Base-by-base conservation (phyloP, 2,797 vertebrate species). In the Chaetophractus vellerosus region DNA sequence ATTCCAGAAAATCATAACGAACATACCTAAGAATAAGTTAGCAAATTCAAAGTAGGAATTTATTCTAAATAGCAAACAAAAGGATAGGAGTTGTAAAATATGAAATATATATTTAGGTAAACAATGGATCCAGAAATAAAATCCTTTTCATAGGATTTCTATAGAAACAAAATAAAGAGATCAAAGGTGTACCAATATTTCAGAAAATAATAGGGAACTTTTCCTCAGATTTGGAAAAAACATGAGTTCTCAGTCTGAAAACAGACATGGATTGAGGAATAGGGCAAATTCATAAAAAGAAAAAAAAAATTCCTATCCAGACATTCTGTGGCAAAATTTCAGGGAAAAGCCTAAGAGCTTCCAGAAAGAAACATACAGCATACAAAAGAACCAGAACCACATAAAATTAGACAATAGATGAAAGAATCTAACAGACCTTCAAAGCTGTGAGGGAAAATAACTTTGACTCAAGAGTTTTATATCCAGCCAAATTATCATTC, bases 41-140 rank as follows among this genome's bases (percentile, higher is more conserved):
- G 23, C 88, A n/a, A 94, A 80, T 84, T 93, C 64, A 83, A 48
- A 90, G 55, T 36, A 75, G n/a, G 89, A 93, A 80, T 71, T 36
- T 66, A 63, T 93, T 89, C 80, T 80, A 33, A n/a, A 21, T 61
- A 31, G 84, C 66, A 79, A 24, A 90, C 5, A 55, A 76, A 91
- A 72, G 15, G 52, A 81, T 33, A 36, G 63, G 64, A 69, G 57
- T 55, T 69, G 5, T 24, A 79, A 71, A 88, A 69, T 89, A 69
- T 1, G 2, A 83, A 92, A 64, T 59, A 85, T 87, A 87, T 57
- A 50, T 41, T 72, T 36, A 72, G 76, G 33, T 64, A 86, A 85
- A 74, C 38, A 85, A 87, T 18, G 36, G 55, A 72, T 33, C 24
- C 28, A 41, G 26, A 76, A 76, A 7, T 76, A 68, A 76, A 50